phyloP scores from a whole-genome alignment of 37 sponge, comb jelly and placozoan genomes.

The Theonella swinhoei region DNA sequence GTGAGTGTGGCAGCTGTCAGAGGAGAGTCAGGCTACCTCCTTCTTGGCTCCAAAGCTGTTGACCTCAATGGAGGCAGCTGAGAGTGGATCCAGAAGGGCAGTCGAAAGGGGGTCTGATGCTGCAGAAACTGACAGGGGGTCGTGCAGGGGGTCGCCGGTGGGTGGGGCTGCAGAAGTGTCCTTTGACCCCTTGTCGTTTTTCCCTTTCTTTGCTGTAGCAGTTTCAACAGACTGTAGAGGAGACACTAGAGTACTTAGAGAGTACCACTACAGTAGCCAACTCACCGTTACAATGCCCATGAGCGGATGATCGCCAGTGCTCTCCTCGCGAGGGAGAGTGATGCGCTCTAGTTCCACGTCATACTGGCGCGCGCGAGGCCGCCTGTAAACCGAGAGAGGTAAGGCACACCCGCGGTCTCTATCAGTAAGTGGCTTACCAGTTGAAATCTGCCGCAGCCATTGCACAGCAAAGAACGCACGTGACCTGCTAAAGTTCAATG shows the following conservation, averaged over 20 bases:
- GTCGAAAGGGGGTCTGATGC: conserved; percentile 65
- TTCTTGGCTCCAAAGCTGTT: conserved; percentile 26
- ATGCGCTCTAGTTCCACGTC: conserved; percentile 51
- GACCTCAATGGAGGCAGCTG: conserved; percentile 11
- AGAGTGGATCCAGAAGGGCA: conserved; percentile 50
- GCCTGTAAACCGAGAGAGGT: conserved; percentile 31
- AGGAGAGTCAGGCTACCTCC: no score
- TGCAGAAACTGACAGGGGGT: conserved; percentile 36
- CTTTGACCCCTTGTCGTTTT: conserved; percentile 10
- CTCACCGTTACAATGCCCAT: conserved; percentile 19
- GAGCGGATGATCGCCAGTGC: conserved; percentile 47
- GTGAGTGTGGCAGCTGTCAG: neutral
- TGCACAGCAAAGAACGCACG: no score
- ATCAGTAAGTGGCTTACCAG: neutral
- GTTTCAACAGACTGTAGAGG: conserved; percentile 47
- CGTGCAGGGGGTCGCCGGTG: neutral
- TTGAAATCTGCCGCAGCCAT: neutral
- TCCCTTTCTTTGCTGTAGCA: neutral
- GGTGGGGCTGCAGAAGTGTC: neutral
- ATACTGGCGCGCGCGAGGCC: conserved; percentile 52
- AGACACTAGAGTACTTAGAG: neutral
- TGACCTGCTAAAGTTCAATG: neutral
- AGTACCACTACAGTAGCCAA: neutral
- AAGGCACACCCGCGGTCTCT: neutral
- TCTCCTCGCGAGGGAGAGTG: conserved; percentile 27